Evolutionary conservation across 1,140 invertebrate species (phyloP), one percentile per base, ranked within the genome.

Genomic region (Gonatopus flavifemur): DNA sequence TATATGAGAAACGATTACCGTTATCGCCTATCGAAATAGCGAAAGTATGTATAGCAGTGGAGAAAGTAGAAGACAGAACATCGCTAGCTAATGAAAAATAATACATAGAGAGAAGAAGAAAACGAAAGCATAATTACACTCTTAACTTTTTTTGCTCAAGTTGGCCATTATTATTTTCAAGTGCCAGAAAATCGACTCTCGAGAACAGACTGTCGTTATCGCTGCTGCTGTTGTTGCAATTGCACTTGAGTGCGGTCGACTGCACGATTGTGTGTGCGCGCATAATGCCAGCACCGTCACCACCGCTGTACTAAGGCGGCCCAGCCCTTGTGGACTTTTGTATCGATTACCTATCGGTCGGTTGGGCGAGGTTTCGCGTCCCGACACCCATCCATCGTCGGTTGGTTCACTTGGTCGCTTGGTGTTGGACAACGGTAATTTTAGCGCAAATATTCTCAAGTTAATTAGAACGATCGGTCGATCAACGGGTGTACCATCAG

Each of bases 251-350:
- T 18, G 16, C 21, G 37, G 31, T 47, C 44, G 42, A 16, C 15
- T 55, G 48, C 47, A 55, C 48, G 36, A 53, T 49, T 61, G 51
- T 57, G 21, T 55, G 45, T 59, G 55, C 51, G 61, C 60, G 53
- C 53, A 52, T 51, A 10, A 33, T 41, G 47, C 54, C 43, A 33
- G 47, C 49, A 40, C 44, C 48, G 38, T 20, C 21, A 44, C 41
- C 54, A n/a, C n/a, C n/a, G n/a, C n/a, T n/a, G n/a, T n/a, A 62
- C 59, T 69, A 75, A 75, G 72, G 72, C 64, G 65, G 69, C 72
- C 73, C 66, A 75, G 64, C 74, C 74, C 71, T 77, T 76, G 72
- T 75, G 66, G 72, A 75, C 71, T 77, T 75, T 76, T 76, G 66
- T 76, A 75, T 77, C 68, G 75, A 77, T 76, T 76, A 72, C 56